Evolutionary conservation across 1,140 invertebrate species (phyloP), one percentile per base, ranked within the genome.

Genomic region (Pollicipes pollicipes): DNA sequence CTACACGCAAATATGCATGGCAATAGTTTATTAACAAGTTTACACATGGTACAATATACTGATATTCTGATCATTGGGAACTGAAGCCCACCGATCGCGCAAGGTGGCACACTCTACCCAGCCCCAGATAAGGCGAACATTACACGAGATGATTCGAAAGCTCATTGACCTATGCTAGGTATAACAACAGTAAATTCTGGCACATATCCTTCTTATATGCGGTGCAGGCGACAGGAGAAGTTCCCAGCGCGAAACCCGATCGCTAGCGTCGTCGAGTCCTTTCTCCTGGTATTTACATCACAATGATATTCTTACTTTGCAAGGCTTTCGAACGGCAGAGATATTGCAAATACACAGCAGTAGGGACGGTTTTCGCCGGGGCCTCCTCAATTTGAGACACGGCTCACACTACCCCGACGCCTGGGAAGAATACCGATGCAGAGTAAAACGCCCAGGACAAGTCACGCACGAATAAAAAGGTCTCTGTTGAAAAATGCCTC

Each of bases 1-100:
- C 32, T 6, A 16, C 4, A 35, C 32, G 16, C 32, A 16, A 35
- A 35, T 6, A 35, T 58, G 45, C 45, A 58, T 58, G 45, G 45
- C 45, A 58, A 58, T 58, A 58, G 45, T 58, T 58, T 58, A 58
- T 58, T 58, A 58, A 58, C 45, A 58, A 58, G n/a, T 58, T 58
- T 58, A 58, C 45, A 58, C 45, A 10, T 58, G 45, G 45, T 58
- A 58, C 45, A 58, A 58, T 58, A 58, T 58, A 58, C 45, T 58
- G 45, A 58, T 58, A 58, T 58, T 58, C 45, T 58, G 45, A 58
- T 24, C 45, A 58, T 24, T 10, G 45, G 45, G 45, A 58, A 58
- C 45, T 10, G 45, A 24, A 58, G 13, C 45, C 45, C 45, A 58
- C 10, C 45, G 21, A 10, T 58, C 45, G 4, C 4, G 45, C 45